Conservation (phyloP, 1,140 invertebrate species). For the Doryteuthis pealeii region DNA sequence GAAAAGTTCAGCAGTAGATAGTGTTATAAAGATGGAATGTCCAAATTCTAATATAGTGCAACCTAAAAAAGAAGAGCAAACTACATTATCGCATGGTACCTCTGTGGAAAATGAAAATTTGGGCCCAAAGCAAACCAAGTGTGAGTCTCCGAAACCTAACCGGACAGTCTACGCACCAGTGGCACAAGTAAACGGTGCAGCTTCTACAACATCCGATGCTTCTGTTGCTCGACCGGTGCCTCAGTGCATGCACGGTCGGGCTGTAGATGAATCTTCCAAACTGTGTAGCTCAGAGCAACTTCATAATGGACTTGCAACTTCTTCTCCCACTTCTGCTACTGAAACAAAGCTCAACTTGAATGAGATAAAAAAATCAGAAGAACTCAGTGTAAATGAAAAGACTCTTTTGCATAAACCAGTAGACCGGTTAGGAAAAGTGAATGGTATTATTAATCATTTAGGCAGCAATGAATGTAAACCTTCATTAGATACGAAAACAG, state of each 20-base stretch:
- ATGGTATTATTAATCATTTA: slow-evolving; percentile 34
- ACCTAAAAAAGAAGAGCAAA: background rate
- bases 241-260: background rate
- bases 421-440: slow-evolving; percentile 28
- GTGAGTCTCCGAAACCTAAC: slow-evolving; percentile 10
- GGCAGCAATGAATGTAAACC: slow-evolving; percentile 26
- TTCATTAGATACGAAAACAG: background rate
- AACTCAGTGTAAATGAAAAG: background rate
- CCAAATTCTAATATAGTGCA: background rate
- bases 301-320: background rate
- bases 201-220: background rate
- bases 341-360: background rate
- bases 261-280: background rate
- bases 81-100: background rate
- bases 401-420: slow-evolving; percentile 19
- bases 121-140: background rate
- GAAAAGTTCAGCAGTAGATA: background rate
- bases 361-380: background rate
- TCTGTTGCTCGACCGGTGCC: background rate
- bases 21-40: background rate
- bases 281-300: background rate
- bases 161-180: background rate
- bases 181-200: background rate
- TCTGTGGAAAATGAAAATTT: background rate
- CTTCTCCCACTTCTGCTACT: background rate